Base-by-base conservation (phyloP, 1,140 invertebrate species). In the Diuraphis noxia region DNA sequence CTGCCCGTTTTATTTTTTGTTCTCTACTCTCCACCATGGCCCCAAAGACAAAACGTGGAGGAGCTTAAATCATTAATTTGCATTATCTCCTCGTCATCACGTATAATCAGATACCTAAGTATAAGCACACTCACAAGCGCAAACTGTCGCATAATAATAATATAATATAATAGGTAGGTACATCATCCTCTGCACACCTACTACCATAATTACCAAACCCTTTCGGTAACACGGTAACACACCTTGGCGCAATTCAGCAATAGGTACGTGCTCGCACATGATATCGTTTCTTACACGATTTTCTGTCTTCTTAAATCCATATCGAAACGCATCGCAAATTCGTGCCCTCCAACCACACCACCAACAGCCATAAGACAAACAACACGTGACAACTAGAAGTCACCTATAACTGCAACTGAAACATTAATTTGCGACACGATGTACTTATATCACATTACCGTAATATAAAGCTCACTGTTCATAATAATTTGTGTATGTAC, bases 311-410 rank as follows among this genome's bases (percentile, higher is more conserved):
- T 63, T 13, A 10, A n/a, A 63, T 63, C 56, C 56, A 10, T n/a
- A 63, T 63, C 56, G 30, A 63, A 63, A 63, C 3, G 17, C 13
- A 17, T 63, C 56, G 56, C 30, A 63, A 63, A 63, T 63, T 56
- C 56, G 4, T 63, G 10, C 1, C 4, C 30, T n/a, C 52, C 30
- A 25, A 17, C 46, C 56, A n/a, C 9, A 9, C 25, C 52, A 1
- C 52, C 4, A 25, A 0, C 25, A n/a, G 8, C 8, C 0, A 3
- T 2, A 0, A 17, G 21, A 49, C 52, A 30, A 30, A 6, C 1
- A 52, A 5, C 52, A 8, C 52, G 23, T 52, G 25, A 25, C 52
- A 23, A 52, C 52, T 46, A 9, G 13, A 46, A n/a, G 43, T 46
- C 2, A 4, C 1, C 21, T 5, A 23, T 23, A n/a, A 63, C 13